These are phyloP conservation scores for Crossocerus cetratus DNA, from an alignment of 2,888 invertebrate genomes.

Conservation along the genomic window DNA sequence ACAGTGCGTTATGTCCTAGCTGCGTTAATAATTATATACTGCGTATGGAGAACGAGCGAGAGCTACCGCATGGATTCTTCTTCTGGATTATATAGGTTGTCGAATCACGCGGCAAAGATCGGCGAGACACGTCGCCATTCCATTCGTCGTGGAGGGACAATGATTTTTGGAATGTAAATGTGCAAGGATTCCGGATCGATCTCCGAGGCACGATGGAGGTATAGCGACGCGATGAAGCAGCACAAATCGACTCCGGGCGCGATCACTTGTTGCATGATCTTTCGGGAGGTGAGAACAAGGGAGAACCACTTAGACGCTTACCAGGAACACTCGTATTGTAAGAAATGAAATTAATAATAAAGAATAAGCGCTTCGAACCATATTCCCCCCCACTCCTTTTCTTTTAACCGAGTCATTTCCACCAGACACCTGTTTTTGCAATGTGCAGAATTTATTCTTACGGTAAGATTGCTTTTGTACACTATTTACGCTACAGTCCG, in stretches of 20 bases:
- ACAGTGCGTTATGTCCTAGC: too few relatives aligned
- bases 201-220: constrained; percentile 3
- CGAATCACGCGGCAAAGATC: constrained; percentile 15
- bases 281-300: constrained; percentile 33
- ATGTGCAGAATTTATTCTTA: constrained; percentile 52
- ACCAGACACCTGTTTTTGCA: constrained; percentile 20
- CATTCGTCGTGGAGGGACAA: not conserved
- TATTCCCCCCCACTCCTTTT: not conserved
- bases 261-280: constrained; percentile 40
- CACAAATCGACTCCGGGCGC: constrained; percentile 36
- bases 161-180: too few relatives aligned
- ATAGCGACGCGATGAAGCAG: constrained; percentile 11
- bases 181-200: not conserved
- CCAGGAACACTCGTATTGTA: constrained; percentile 59
- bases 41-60: too few relatives aligned
- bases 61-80: too few relatives aligned
- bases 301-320: constrained; percentile 56
- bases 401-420: not conserved
- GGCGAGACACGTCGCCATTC: not conserved
- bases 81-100: not conserved
- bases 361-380: constrained; percentile 51
- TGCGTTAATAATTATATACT: too few relatives aligned
- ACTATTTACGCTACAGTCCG: constrained; percentile 40
- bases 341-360: constrained; percentile 53
- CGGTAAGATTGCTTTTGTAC: constrained; percentile 45